Evolutionary conservation across 2,797 vertebrate genomes (phyloP).

Genomic region (Pogonophryne albipinna): DNA sequence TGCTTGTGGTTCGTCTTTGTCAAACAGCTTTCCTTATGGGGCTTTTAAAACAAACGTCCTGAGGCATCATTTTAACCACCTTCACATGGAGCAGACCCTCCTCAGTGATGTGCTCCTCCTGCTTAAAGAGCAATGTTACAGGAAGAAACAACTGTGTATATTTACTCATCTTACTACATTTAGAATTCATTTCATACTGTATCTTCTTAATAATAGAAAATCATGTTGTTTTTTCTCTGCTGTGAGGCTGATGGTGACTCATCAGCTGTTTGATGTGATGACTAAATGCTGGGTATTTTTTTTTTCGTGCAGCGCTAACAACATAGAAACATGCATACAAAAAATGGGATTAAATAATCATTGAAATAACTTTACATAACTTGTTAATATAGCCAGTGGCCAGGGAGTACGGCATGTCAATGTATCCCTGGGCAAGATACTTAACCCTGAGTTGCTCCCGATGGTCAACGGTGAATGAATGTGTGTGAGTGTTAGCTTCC

Average conservation of each 20-base stretch:
- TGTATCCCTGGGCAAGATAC: too few relatives aligned
- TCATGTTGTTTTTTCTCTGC: background rate
- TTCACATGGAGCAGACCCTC: slow-evolving; percentile 32
- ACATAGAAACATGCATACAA: slow-evolving; percentile 18
- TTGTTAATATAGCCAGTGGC: background rate
- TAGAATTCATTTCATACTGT: background rate
- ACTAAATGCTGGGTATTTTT: slow-evolving; percentile 1
- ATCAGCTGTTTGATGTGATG: slow-evolving; percentile 20
- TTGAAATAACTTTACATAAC: background rate
- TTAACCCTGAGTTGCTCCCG: too few relatives aligned
- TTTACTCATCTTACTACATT: too few relatives aligned
- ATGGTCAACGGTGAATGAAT: too few relatives aligned
- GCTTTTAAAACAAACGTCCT: slow-evolving; percentile 61
- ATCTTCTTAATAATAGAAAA: background rate
- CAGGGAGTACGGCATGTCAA: too few relatives aligned
- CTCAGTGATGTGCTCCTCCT: background rate
- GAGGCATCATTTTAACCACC: slow-evolving; percentile 47
- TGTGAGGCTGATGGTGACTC: slow-evolving; percentile 20
- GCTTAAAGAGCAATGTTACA: slow-evolving; percentile 3
- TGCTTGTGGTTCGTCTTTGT: slow-evolving; percentile 64
- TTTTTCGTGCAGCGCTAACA: slow-evolving; percentile 7
- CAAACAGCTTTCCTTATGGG: slow-evolving; percentile 57
- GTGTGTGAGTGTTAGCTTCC: too few relatives aligned
- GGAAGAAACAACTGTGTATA: background rate
- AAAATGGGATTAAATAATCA: background rate